Conservation (phyloP, 1,140 invertebrate genomes). For the Pinna nobilis region DNA sequence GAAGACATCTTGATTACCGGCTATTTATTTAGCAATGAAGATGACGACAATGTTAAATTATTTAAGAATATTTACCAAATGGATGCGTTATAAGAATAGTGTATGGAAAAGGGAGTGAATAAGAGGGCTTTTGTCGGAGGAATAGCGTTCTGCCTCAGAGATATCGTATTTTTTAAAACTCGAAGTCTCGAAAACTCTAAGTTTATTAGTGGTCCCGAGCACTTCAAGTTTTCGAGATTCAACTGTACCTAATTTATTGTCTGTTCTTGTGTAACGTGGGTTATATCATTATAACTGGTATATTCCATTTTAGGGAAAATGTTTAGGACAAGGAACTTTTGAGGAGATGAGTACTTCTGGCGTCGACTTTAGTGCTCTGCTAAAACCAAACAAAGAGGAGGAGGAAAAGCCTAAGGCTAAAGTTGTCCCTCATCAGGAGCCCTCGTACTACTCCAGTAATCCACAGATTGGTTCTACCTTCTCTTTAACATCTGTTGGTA, state of each 20-base stretch:
- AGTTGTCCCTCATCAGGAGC: conserved; percentile 1
- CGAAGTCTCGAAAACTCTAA: too few species aligned
- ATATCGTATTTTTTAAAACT: too few species aligned
- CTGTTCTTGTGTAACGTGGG: neutral
- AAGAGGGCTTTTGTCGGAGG: too few species aligned
- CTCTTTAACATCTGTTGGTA: conserved; percentile 57
- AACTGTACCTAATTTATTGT: neutral
- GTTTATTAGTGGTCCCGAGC: too few species aligned
- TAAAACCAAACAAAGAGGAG: conserved; percentile 68
- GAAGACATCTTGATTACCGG: too few species aligned
- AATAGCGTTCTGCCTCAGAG: too few species aligned
- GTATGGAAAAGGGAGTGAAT: too few species aligned
- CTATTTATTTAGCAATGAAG: neutral
- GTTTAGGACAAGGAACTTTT: conserved; percentile 71
- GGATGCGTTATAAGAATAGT: too few species aligned
- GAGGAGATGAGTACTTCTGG: conserved; percentile 72
- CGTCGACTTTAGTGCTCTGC: conserved; percentile 73
- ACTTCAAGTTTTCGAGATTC: too few species aligned
- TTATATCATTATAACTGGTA: neutral
- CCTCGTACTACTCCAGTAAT: conserved; percentile 1
- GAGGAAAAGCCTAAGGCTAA: conserved; percentile 34
- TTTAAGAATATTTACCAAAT: too few species aligned
- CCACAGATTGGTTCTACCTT: conserved; percentile 51
- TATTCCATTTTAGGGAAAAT: conserved; percentile 55
- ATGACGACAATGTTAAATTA: too few species aligned